Percentiles rank a stretch among this genome's conserved stretches.
phyloP scores from a whole-genome alignment of 2,797 vertebrate species.

The Hapalemur alaotrensis region DNA sequence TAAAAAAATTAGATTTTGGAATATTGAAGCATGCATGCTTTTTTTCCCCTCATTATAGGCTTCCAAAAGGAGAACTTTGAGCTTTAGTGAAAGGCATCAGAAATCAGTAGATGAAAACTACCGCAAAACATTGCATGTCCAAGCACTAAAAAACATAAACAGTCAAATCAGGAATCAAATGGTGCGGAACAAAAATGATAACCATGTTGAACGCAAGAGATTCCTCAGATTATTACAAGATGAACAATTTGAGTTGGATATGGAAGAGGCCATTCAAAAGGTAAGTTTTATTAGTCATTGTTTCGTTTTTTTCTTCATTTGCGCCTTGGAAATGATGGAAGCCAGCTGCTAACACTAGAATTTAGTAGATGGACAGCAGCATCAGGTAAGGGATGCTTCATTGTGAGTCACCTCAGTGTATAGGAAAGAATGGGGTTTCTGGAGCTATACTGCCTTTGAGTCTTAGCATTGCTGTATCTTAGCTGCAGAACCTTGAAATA shows the following conservation, averaged over 20 bases:
- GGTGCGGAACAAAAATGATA: conserved; percentile 75
- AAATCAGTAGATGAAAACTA: conserved; percentile 74
- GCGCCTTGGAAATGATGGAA: background rate
- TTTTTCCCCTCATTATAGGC: conserved; percentile 22
- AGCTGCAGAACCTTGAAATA: background rate
- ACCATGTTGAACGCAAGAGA: conserved; percentile 82
- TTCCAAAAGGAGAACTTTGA: conserved; percentile 30
- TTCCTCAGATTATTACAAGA: conserved; percentile 84
- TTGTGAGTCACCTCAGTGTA: background rate
- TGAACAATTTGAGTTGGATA: conserved; percentile 85
- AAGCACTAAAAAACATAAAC: conserved; percentile 19
- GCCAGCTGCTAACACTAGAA: background rate
- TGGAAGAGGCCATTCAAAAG: conserved; percentile 86
- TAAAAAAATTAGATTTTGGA: background rate
- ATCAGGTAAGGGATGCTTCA: background rate
- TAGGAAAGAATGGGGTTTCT: background rate
- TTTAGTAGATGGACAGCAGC: background rate
- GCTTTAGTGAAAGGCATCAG: conserved; percentile 76
- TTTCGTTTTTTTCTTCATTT: background rate
- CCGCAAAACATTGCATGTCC: conserved; percentile 74
- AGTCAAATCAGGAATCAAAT: conserved; percentile 19
- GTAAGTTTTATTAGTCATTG: conserved; percentile 73
- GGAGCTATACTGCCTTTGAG: background rate
- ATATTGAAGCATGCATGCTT: background rate
- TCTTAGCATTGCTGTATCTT: background rate